A percentile compares a stretch with the other conserved stretches of the same genome.
Conservation (phyloP, 2,888 invertebrate species). For the Ormyrus pomaceus region DNA sequence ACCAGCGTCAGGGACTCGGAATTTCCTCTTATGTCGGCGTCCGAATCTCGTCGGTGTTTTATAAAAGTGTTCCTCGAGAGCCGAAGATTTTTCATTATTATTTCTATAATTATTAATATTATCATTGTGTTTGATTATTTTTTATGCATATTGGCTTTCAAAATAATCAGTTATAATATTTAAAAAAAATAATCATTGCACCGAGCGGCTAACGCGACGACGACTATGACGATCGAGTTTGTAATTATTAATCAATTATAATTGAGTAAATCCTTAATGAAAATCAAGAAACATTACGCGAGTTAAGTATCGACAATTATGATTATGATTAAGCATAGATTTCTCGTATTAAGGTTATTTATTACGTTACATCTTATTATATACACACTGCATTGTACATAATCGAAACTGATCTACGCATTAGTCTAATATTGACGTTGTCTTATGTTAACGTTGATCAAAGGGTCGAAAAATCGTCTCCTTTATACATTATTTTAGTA, state of each 20-base stretch:
- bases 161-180: conserved; percentile 48
- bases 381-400: conserved; percentile 69
- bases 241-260: conserved; percentile 49
- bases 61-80: conserved; percentile 49
- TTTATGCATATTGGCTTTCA: conserved; percentile 47
- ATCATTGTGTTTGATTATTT: conserved; percentile 50
- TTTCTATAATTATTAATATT: conserved; percentile 53
- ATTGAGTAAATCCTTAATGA: conserved; percentile 45
- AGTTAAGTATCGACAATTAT: conserved; percentile 38
- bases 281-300: conserved; percentile 32
- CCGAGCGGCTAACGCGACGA: conserved; percentile 26
- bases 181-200: conserved; percentile 46
- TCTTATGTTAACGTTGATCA: conserved; percentile 36
- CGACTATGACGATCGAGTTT: conserved; percentile 40
- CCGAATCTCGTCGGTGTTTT: conserved; percentile 58
- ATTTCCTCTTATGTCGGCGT: conserved; percentile 45
- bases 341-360: conserved; percentile 72
- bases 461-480: conserved; percentile 35
- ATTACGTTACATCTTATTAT: conserved; percentile 67
- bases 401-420: conserved; percentile 55
- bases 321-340: conserved; percentile 57
- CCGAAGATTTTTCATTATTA: conserved; percentile 53
- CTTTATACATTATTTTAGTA: conserved; percentile 37
- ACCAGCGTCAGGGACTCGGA: conserved; percentile 24
- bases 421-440: conserved; percentile 35